phyloP scores from a whole-genome alignment of 2,797 vertebrate species.

The Mallotus villosus region DNA sequence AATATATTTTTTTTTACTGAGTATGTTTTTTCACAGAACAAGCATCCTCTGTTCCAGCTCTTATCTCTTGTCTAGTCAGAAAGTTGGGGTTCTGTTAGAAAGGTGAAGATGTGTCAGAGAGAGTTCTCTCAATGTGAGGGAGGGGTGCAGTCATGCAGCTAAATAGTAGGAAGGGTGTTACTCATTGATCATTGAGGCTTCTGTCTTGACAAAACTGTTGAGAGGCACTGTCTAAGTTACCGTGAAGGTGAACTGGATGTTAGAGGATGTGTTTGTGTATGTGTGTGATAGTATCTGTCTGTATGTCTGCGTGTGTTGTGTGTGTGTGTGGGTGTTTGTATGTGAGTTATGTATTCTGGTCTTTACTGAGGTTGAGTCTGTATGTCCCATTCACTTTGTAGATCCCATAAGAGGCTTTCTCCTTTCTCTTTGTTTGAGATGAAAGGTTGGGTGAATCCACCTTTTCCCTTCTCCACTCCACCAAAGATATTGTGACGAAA shows the following conservation, averaged over 20 bases:
- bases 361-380: conserved; percentile 13
- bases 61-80: not conserved
- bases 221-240: conserved; percentile 12
- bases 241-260: conserved; percentile 16
- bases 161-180: not conserved
- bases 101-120: no score
- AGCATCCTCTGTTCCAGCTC: not conserved
- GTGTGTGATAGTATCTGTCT: not conserved
- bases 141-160: not conserved
- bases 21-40: no score
- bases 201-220: conserved; percentile 2
- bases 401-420: conserved; percentile 22
- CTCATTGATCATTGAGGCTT: conserved; percentile 9
- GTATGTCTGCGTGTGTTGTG: not conserved
- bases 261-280: no score
- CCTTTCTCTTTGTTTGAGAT: conserved; percentile 13
- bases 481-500: not conserved
- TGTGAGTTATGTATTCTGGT: no score
- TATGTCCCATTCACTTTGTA: conserved; percentile 16
- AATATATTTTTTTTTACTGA: no score
- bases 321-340: no score
- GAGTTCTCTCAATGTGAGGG: not conserved
- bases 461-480: conserved; percentile 4
- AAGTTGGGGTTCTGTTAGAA: no score
- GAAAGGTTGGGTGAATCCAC: conserved; percentile 28